Conservation (phyloP, 2,888 invertebrate genomes). For the Galeopsomyia nigrocyanea region DNA sequence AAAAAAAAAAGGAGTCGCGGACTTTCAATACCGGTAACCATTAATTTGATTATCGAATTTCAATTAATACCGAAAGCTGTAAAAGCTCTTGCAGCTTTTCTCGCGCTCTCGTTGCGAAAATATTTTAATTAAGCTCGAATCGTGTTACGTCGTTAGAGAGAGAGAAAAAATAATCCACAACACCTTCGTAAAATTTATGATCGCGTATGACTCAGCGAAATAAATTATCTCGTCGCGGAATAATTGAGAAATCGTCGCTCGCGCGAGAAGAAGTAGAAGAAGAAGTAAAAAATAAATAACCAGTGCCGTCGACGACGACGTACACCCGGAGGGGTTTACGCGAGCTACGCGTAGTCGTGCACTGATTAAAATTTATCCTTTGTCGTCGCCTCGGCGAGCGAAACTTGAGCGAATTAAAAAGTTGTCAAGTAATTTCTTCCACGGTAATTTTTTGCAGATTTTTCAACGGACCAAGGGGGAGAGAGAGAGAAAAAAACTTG, state of each 20-base stretch:
- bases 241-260: slow-evolving; percentile 17
- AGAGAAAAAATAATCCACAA: neutral
- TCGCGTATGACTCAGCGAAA: neutral
- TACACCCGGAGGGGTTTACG: neutral
- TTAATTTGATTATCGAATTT: no score
- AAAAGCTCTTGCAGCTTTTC: neutral
- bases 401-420: neutral
- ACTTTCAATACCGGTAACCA: no score
- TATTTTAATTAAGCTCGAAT: no score
- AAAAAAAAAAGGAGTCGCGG: no score
- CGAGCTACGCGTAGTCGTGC: neutral
- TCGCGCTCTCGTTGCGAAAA: neutral
- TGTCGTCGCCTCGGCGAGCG: neutral
- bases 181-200: neutral
- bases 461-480: no score
- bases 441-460: no score
- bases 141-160: neutral
- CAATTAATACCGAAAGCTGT: no score
- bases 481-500: no score
- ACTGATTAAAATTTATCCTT: slow-evolving; percentile 3
- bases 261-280: neutral
- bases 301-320: neutral
- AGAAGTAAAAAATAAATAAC: slow-evolving; percentile 4
- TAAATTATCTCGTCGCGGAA: slow-evolving; percentile 10
- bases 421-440: neutral